A percentile compares a stretch with the other conserved stretches of the same genome.
Evolutionary conservation across 2,797 vertebrate genomes (phyloP).

Genomic region (Halcyon smyrnensis): DNA sequence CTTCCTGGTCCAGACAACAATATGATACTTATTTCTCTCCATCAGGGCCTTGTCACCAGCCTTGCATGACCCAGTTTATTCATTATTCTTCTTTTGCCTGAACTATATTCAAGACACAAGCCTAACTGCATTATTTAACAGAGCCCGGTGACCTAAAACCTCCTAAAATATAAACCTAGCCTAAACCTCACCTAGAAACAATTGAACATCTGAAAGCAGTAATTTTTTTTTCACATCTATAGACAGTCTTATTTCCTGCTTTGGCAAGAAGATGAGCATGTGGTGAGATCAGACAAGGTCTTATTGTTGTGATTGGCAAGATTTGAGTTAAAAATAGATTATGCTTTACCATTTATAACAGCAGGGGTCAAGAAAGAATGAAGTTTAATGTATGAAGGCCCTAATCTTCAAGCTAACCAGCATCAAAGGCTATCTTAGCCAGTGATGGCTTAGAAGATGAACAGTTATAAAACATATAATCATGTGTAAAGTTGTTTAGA

Average conservation of each 20-base stretch:
- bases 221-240: neutral
- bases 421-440: neutral
- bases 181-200: neutral
- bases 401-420: neutral
- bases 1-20: neutral
- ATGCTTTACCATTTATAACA: neutral
- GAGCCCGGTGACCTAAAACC: neutral
- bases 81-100: neutral
- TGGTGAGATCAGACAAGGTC: neutral
- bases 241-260: neutral
- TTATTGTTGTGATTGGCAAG: neutral
- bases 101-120: neutral
- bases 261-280: neutral
- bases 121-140: neutral
- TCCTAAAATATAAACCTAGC: neutral
- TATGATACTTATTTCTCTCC: neutral
- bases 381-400: neutral
- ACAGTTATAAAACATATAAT: neutral
- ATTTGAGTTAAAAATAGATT: neutral
- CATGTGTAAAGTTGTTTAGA: neutral
- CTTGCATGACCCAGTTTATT: neutral
- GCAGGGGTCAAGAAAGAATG: neutral
- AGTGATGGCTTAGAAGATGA: neutral
- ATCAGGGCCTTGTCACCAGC: neutral
- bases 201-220: neutral